These are phyloP conservation scores for Aporrectodea caliginosa DNA, from an alignment of 1,140 invertebrate genomes.

Conservation along the genomic window DNA sequence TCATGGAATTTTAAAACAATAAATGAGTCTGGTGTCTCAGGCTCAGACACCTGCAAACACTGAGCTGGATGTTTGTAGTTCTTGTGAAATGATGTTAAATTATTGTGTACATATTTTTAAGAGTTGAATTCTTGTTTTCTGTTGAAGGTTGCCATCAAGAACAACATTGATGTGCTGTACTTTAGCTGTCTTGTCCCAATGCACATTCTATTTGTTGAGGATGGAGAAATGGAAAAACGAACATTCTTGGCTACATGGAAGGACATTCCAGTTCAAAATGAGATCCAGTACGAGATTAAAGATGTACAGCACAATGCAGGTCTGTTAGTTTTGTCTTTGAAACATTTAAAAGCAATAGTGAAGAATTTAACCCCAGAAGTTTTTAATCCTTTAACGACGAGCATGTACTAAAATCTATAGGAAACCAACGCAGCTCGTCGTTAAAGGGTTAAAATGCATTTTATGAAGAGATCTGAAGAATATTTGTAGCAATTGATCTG, in stretches of 20 bases:
- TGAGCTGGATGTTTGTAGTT: too few relatives aligned
- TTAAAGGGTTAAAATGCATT: not conserved
- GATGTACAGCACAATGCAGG: conserved; percentile 51
- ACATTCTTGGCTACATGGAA: conserved; percentile 98
- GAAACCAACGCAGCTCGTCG: too few relatives aligned
- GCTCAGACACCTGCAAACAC: too few relatives aligned
- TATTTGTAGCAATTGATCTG: not conserved
- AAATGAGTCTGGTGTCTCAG: too few relatives aligned
- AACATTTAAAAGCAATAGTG: too few relatives aligned
- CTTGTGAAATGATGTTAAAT: too few relatives aligned
- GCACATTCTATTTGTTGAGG: conserved; percentile 88
- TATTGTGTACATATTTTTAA: too few relatives aligned
- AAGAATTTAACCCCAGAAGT: not conserved
- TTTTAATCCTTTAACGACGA: not conserved
- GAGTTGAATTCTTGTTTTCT: too few relatives aligned
- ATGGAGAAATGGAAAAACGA: conserved; percentile 95
- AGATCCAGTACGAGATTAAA: conserved; percentile 75
- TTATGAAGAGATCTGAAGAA: not conserved
- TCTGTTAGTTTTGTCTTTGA: not conserved
- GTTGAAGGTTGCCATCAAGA: conserved; percentile 90
- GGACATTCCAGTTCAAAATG: conserved; percentile 98
- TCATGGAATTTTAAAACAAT: too few relatives aligned
- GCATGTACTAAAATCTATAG: too few relatives aligned
- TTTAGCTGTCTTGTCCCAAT: conserved; percentile 91
- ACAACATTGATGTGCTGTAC: conserved; percentile 98